phyloP scores from a whole-genome alignment of 2,113 vertebrate species.

The Cyphomyrus plagiostoma region DNA sequence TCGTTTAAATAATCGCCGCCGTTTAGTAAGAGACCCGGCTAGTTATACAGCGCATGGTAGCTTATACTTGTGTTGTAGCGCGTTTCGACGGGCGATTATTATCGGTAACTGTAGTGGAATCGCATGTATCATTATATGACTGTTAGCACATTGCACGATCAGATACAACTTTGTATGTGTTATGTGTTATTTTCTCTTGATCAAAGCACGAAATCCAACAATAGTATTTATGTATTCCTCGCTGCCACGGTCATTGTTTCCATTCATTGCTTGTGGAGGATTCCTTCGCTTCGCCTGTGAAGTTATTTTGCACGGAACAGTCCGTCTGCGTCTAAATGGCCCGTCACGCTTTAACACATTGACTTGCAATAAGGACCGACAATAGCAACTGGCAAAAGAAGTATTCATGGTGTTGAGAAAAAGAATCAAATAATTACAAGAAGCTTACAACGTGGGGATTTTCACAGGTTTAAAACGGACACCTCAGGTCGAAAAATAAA shows the following conservation, averaged over 20 bases:
- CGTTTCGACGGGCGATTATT: not conserved
- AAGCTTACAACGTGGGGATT: not conserved
- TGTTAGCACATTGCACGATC: not conserved
- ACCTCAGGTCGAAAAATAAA: not conserved
- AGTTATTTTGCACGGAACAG: not conserved
- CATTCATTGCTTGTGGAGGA: not conserved
- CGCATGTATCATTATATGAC: not conserved
- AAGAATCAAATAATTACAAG: not conserved
- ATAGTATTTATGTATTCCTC: not conserved
- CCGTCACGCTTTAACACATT: not conserved
- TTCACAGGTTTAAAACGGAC: not conserved
- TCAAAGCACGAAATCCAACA: not conserved
- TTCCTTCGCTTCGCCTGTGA: not conserved
- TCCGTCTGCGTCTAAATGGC: not conserved
- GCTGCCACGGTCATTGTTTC: constrained; percentile 1
- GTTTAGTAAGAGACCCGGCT: not conserved
- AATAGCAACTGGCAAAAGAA: not conserved
- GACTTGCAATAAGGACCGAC: not conserved
- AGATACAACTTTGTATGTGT: not conserved
- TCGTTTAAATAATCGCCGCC: not conserved
- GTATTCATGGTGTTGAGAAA: not conserved
- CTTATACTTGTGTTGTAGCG: not conserved
- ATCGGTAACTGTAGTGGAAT: not conserved
- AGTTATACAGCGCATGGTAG: not conserved
- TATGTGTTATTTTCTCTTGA: not conserved